These are phyloP conservation scores for Ctenosaura bakeri DNA, from an alignment of 2,797 vertebrate species.

Conservation along the genomic window DNA sequence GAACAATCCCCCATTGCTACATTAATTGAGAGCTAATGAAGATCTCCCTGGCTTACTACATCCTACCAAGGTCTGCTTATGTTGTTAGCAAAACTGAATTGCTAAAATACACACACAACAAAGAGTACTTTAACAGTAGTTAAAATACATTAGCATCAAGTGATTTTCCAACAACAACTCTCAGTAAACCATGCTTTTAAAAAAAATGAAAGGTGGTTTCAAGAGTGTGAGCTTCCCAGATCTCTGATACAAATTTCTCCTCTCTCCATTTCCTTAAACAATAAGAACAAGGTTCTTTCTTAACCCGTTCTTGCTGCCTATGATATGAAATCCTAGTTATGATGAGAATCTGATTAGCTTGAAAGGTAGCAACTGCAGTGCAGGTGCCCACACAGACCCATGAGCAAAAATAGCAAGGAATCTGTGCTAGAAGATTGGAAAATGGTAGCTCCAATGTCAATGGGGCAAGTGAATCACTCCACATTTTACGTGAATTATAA, in stretches of 20 bases:
- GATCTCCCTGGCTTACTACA: background rate
- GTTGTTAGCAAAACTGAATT: background rate
- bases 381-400: background rate
- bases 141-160: background rate
- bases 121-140: background rate
- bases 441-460: background rate
- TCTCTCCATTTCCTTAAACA: background rate
- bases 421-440: background rate
- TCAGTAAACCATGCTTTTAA: background rate
- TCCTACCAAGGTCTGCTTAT: background rate
- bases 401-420: background rate
- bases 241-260: background rate
- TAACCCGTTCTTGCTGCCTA: background rate
- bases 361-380: background rate
- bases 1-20: background rate
- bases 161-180: background rate
- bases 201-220: background rate
- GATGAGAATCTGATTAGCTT: background rate
- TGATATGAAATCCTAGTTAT: background rate
- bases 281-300: background rate
- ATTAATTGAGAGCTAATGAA: background rate
- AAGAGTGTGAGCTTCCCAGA: background rate
- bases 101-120: background rate
- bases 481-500: no score
- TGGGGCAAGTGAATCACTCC: background rate